Evolutionary conservation across 2,797 vertebrate species (phyloP), one percentile per base, ranked within the genome.

Genomic region (Gastrophryne carolinensis): DNA sequence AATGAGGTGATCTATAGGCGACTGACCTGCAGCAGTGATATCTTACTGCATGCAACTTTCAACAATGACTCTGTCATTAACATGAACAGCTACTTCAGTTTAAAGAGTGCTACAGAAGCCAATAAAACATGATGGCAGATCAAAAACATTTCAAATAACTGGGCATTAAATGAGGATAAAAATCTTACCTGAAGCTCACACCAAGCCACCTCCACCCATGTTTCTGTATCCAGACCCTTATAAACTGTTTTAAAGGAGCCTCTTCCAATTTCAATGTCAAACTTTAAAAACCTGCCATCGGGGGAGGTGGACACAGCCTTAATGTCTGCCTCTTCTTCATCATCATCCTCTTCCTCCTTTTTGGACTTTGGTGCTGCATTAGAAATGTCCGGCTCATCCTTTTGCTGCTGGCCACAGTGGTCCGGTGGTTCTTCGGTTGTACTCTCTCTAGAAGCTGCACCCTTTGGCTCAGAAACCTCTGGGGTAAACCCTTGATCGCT

Each of bases 181-280:
- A 27, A 62, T 62, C 84, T 88, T 91, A 99, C 97, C 97, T 99
- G 97, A 72, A 99, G 91, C 80, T 99, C 97, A 78, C 97, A 99
- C 97, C 97, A 99, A 5, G 97, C 97, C 12, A 99, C 97, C 81
- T 99, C 97, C 83, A 98, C 96, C 97, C 96, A 99, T 39, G 97
- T 98, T 81, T 99, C 97, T 0, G 95, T 97, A 81, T 99, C 97
- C 86, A 99, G 89, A n/a, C 97, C 97, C 83, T 98, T 98, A 87
- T 98, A 98, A 83, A 98, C 97, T 0, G 97, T 99, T 89, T 99
- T 99, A 89, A 99, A 99, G 77, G 97, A 99, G 47, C 97, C 97
- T 66, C 97, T 89, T 5, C 97, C 97, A 32, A 99, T 91, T 84
- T 99, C 97, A 21, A 98, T 98, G 83, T 99, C 97, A 82, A 99